Percentiles rank a stretch among this genome's conserved stretches.
Evolutionary conservation across 2,888 invertebrate genomes (phyloP).

Genomic region (Apoda limacodes): DNA sequence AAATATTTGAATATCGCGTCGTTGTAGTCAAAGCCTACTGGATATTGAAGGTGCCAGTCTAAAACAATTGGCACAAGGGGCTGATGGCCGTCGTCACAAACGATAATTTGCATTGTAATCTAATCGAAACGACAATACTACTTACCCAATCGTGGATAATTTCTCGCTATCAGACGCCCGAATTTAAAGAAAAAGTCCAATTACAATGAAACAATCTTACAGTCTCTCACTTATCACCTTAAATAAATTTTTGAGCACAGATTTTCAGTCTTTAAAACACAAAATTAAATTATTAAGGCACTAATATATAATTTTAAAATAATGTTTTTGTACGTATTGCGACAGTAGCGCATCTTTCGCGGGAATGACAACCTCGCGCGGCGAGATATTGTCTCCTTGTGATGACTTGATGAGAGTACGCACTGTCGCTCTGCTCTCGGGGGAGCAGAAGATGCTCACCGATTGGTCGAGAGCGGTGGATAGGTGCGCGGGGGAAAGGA

Average conservation of each 20-base stretch:
- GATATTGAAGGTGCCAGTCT: constrained; percentile 30
- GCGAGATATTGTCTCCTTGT: constrained; percentile 63
- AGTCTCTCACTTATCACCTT: constrained; percentile 52
- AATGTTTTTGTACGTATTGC: too few relatives aligned
- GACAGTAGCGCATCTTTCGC: constrained; percentile 38
- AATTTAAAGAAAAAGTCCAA: constrained; percentile 45
- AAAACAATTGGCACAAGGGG: constrained; percentile 23
- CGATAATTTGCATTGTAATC: constrained; percentile 65
- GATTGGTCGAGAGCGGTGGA: constrained; percentile 61
- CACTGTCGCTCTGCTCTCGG: constrained; percentile 69
- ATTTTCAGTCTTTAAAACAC: constrained; percentile 42
- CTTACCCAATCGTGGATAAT: constrained; percentile 69
- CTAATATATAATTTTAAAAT: constrained; percentile 27
- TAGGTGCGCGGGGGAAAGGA: constrained; percentile 53
- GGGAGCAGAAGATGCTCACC: constrained; percentile 66
- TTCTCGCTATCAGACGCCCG: constrained; percentile 54
- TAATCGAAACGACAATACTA: constrained; percentile 47
- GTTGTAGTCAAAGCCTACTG: constrained; percentile 35
- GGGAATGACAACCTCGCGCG: constrained; percentile 60
- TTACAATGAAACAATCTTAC: constrained; percentile 31
- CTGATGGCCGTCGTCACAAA: constrained; percentile 22
- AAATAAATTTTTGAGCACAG: constrained; percentile 47
- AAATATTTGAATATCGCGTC: too few relatives aligned
- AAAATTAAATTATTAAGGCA: constrained; percentile 36
- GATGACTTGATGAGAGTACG: constrained; percentile 65